Evolutionary conservation across 2,888 invertebrate species (phyloP).

Genomic region (Nysson spinosus): DNA sequence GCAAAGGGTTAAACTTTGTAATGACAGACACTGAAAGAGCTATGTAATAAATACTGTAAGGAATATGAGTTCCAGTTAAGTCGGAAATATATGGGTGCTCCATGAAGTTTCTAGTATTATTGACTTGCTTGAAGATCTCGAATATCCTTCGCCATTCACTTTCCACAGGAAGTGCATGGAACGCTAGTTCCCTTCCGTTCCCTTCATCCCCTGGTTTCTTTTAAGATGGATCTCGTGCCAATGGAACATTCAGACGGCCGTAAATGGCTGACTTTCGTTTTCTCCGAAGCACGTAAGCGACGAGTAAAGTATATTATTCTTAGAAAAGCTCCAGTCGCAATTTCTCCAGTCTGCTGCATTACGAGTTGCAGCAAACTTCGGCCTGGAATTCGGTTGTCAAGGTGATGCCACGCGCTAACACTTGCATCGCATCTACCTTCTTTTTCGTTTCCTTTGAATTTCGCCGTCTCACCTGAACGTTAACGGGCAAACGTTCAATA

Average conservation of each 20-base stretch:
- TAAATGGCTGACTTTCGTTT: slow-evolving; percentile 35
- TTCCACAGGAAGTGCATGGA: slow-evolving; percentile 14
- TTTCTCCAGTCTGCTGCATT: slow-evolving; percentile 1
- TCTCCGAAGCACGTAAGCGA: slow-evolving; percentile 9
- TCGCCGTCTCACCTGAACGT: slow-evolving; percentile 11
- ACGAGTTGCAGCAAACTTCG: neutral
- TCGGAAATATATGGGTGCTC: too few species aligned
- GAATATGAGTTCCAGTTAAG: too few species aligned
- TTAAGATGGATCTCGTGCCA: neutral
- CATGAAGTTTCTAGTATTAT: too few species aligned
- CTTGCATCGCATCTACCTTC: slow-evolving; percentile 20
- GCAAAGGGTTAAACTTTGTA: too few species aligned
- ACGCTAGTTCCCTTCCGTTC: too few species aligned
- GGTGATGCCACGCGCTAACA: slow-evolving; percentile 51
- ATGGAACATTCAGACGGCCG: slow-evolving; percentile 1
- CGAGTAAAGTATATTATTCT: slow-evolving; percentile 8
- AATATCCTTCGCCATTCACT: too few species aligned
- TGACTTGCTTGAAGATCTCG: too few species aligned
- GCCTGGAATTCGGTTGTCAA: slow-evolving; percentile 36
- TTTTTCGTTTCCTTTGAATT: slow-evolving; percentile 12
- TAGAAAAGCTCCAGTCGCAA: slow-evolving; percentile 3
- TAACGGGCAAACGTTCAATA: slow-evolving; percentile 1
- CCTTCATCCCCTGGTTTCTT: too few species aligned
- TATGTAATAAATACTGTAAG: too few species aligned
- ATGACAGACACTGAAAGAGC: too few species aligned